Evolutionary conservation across 1,140 invertebrate species (phyloP).

Genomic region (Ooceraea biroi): DNA sequence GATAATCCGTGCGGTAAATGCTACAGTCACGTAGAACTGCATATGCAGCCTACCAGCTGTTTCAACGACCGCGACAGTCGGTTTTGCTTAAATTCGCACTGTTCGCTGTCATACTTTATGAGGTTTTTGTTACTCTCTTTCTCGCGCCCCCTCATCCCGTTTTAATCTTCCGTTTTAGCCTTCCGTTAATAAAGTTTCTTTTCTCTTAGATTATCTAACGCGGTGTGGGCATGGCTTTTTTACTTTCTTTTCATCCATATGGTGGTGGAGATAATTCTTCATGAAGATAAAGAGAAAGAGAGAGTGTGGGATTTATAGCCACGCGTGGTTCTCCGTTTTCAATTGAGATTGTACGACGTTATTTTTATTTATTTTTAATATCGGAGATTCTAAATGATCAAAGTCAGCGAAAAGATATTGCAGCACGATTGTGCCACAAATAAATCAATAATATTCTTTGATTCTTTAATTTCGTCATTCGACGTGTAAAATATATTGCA

Average conservation of each 20-base stretch:
- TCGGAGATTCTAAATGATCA: not conserved
- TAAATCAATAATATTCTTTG: not conserved
- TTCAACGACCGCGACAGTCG: conserved; percentile 8
- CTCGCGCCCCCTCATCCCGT: not conserved
- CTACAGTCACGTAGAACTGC: conserved; percentile 50
- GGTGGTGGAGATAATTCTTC: conserved; percentile 11
- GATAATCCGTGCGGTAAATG: conserved; percentile 45
- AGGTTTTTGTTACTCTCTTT: not conserved
- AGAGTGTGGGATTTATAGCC: not conserved
- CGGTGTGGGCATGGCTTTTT: not conserved
- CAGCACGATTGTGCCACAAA: no score
- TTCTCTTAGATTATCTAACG: conserved; percentile 24
- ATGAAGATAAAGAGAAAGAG: not conserved
- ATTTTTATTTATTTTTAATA: not conserved
- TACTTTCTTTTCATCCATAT: not conserved
- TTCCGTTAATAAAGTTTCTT: conserved; percentile 15
- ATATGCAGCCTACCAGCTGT: not conserved
- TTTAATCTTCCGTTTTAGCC: not conserved
- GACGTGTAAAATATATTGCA: not conserved
- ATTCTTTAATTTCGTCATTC: no score
- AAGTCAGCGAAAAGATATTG: not conserved
- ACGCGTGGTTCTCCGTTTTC: not conserved
- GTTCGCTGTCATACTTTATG: not conserved
- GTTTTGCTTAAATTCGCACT: conserved; percentile 37
- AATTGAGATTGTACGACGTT: not conserved